Conservation (phyloP, 2,888 invertebrate species). For the Caenorhabditis sp. region DNA sequence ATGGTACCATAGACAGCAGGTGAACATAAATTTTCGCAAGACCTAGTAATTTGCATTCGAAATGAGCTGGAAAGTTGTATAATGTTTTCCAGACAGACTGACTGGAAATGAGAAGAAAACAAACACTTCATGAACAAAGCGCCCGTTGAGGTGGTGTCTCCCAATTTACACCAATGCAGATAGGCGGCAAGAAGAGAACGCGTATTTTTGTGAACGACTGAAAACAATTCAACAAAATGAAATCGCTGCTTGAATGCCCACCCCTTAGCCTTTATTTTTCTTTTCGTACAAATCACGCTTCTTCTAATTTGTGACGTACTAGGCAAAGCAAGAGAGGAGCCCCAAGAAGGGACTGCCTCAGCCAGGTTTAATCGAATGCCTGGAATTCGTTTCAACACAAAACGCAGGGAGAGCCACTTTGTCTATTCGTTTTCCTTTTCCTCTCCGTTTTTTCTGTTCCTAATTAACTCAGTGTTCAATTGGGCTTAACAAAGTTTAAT, state of each 20-base stretch:
- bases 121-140: conserved; percentile 8
- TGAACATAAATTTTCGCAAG: no score
- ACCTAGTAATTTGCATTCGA: no score
- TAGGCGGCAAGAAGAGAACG: no score
- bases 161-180: conserved; percentile 8
- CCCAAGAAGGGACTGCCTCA: conserved; percentile 23
- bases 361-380: conserved; percentile 54
- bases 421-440: neutral
- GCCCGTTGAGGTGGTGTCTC: conserved; percentile 4
- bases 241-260: conserved; percentile 11
- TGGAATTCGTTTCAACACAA: conserved; percentile 49
- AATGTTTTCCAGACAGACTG: neutral
- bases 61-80: no score
- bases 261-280: conserved; percentile 15
- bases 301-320: conserved; percentile 49
- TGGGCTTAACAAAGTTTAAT: conserved; percentile 27
- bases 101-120: neutral
- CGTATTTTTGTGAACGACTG: conserved; percentile 11
- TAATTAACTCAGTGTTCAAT: conserved; percentile 45
- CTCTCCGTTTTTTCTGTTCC: conserved; percentile 2
- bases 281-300: conserved; percentile 35
- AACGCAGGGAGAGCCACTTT: neutral
- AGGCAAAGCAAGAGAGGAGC: neutral
- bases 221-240: conserved; percentile 27
- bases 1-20: no score